These are phyloP conservation scores for Cheirogaleus major DNA, from an alignment of 2,797 vertebrate genomes.

Conservation along the genomic window DNA sequence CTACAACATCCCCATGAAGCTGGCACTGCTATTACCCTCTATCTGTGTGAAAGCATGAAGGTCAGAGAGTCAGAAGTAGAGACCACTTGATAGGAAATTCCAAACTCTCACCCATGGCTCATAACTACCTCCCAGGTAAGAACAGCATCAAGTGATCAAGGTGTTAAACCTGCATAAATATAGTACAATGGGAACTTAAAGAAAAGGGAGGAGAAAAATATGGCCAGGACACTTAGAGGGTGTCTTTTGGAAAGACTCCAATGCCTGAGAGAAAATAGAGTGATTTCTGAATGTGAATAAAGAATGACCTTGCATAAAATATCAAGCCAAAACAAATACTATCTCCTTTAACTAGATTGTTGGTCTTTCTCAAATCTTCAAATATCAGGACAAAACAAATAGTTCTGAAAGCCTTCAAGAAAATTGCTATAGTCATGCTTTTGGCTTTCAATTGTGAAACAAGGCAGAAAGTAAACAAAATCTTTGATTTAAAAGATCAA, in stretches of 20 bases:
- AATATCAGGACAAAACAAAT: background rate
- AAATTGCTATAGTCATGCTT: background rate
- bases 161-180: background rate
- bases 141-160: background rate
- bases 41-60: background rate
- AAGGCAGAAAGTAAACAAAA: constrained; percentile 65
- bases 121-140: background rate
- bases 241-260: background rate
- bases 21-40: background rate
- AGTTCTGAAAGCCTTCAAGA: background rate
- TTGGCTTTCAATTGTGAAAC: constrained; percentile 33
- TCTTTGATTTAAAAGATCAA: constrained; percentile 60
- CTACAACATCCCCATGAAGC: background rate
- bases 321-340: background rate
- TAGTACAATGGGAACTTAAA: background rate
- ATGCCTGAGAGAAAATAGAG: background rate
- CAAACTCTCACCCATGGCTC: background rate
- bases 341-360: background rate
- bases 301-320: background rate
- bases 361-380: background rate
- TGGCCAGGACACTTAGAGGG: background rate
- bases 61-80: background rate
- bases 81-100: background rate
- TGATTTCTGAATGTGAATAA: background rate
- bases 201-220: background rate